Evolutionary conservation across 35 echinoderm and acorn worm species (phyloP).

Genomic region (Apostichopus parvimensis): DNA sequence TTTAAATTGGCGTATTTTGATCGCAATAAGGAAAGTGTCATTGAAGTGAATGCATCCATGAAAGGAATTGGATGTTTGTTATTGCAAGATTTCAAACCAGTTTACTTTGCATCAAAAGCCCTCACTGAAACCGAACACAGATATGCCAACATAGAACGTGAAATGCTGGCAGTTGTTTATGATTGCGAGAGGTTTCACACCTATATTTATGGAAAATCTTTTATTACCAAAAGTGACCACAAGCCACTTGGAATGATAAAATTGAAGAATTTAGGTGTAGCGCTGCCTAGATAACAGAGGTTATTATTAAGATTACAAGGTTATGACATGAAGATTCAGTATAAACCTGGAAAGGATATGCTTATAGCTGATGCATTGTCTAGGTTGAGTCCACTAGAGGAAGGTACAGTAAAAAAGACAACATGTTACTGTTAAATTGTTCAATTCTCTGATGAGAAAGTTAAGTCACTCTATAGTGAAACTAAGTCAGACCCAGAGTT

Average conservation of each 20-base stretch:
- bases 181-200: constrained; percentile 14
- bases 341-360: no score
- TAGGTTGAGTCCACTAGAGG: no score
- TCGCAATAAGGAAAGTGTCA: background rate
- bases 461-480: background rate
- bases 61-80: constrained; percentile 5
- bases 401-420: no score
- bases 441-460: constrained; percentile 35
- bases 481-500: constrained; percentile 20
- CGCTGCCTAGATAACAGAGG: constrained; percentile 48
- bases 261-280: background rate
- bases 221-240: background rate
- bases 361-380: no score
- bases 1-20: background rate
- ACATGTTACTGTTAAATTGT: constrained; percentile 9
- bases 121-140: no score
- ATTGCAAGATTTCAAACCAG: constrained; percentile 37
- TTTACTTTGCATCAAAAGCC: no score
- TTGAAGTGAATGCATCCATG: constrained; percentile 59
- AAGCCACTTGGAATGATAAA: no score
- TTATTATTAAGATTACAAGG: background rate
- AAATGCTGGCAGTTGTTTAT: constrained; percentile 73
- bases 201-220: background rate
- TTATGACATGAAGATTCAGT: background rate
- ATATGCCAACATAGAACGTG: no score